phyloP scores from a whole-genome alignment of 2,113 vertebrate species.

The Microcebus jonahi region DNA sequence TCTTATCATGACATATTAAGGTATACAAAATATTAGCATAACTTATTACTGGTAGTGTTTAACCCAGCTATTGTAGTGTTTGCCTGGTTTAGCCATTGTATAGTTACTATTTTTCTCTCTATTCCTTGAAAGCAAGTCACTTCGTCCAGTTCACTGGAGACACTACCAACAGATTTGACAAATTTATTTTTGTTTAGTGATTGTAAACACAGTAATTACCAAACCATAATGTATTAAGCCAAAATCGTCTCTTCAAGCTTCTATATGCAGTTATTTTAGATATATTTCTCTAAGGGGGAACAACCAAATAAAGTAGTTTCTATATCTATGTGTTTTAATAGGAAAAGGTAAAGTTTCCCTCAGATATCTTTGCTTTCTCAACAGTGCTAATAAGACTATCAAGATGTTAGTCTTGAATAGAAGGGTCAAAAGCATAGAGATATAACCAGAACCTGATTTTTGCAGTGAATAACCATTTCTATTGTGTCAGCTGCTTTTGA shows the following conservation, averaged over 20 bases:
- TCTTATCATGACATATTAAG: not conserved
- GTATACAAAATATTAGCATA: not conserved
- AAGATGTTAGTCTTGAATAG: conserved; percentile 39
- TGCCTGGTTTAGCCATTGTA: not conserved
- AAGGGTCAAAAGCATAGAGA: not conserved
- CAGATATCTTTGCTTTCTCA: not conserved
- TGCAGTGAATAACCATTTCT: not conserved
- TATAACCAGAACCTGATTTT: not conserved
- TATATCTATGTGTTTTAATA: not conserved
- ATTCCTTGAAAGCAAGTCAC: not conserved
- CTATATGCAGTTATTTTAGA: not conserved
- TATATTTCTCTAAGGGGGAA: not conserved
- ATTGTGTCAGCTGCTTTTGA: conserved; percentile 39
- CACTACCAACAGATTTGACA: not conserved
- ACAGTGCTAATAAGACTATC: not conserved
- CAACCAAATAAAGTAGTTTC: not conserved
- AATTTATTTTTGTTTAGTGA: not conserved
- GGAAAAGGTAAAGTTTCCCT: not conserved
- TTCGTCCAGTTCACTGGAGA: not conserved
- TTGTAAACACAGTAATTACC: not conserved
- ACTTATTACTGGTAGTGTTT: not conserved
- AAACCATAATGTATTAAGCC: not conserved
- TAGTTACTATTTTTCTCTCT: not conserved
- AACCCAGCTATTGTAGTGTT: not conserved
- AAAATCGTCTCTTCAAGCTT: not conserved